Conservation (phyloP, 2,888 invertebrate genomes). For the Catocala nupta region DNA sequence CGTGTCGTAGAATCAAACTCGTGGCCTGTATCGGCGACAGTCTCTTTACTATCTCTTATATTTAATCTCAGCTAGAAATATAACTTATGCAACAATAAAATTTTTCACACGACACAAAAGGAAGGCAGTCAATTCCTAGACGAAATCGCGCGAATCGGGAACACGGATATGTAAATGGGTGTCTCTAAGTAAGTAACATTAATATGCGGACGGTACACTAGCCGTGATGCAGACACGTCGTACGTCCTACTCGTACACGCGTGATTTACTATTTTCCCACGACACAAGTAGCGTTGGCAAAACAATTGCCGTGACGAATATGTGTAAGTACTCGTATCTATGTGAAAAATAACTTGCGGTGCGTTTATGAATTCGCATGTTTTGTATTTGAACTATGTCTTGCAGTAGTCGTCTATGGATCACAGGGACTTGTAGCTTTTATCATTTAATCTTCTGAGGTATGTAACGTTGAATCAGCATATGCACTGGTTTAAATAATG, state of each 20-base stretch:
- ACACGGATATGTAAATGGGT: slow-evolving; percentile 19
- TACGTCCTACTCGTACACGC: slow-evolving; percentile 51
- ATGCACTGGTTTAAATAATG: too few relatives aligned
- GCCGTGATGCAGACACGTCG: slow-evolving; percentile 30
- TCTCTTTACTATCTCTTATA: too few relatives aligned
- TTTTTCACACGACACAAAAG: slow-evolving; percentile 3
- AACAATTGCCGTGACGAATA: slow-evolving; percentile 45
- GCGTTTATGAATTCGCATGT: not conserved
- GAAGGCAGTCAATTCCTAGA: slow-evolving; percentile 8
- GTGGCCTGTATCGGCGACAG: too few relatives aligned
- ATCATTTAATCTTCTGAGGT: too few relatives aligned
- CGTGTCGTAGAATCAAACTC: too few relatives aligned
- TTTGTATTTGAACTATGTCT: not conserved
- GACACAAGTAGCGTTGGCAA: slow-evolving; percentile 53
- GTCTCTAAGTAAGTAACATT: slow-evolving; percentile 21
- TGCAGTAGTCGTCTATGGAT: not conserved
- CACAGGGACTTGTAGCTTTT: too few relatives aligned
- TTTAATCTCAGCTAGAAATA: too few relatives aligned
- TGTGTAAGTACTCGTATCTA: not conserved
- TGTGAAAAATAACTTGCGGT: not conserved
- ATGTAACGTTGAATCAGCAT: too few relatives aligned
- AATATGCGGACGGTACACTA: slow-evolving; percentile 31
- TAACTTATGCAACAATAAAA: not conserved
- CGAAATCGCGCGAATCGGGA: slow-evolving; percentile 12
- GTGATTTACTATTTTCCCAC: slow-evolving; percentile 68